These are phyloP conservation scores for Pyxicephalus adspersus DNA, from an alignment of 2,113 vertebrate genomes.

Conservation along the genomic window DNA sequence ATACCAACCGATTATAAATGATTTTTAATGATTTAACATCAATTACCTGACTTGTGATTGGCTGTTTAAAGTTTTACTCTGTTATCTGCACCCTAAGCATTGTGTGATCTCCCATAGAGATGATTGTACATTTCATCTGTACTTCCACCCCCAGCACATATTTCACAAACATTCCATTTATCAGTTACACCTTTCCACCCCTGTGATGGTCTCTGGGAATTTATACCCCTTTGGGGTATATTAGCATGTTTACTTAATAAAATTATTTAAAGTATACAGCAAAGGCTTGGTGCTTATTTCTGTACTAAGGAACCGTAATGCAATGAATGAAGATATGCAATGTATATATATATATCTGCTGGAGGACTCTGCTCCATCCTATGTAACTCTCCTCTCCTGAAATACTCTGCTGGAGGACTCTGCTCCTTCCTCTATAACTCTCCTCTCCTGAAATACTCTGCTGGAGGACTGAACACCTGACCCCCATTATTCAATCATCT, in stretches of 20 bases:
- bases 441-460: too few relatives aligned
- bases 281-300: neutral
- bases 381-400: neutral
- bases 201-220: neutral
- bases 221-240: conserved; percentile 8
- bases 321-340: neutral
- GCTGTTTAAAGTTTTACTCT: neutral
- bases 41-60: neutral
- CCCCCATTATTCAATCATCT: neutral
- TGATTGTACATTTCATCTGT: neutral
- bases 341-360: neutral
- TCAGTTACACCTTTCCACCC: neutral
- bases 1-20: too few relatives aligned
- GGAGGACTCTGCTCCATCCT: neutral
- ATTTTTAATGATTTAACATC: too few relatives aligned
- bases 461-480: neutral
- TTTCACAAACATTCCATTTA: neutral
- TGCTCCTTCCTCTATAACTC: neutral
- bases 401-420: neutral
- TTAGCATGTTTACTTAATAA: conserved; percentile 49
- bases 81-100: neutral
- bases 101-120: neutral
- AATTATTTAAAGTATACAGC: conserved; percentile 11
- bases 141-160: neutral
- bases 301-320: too few relatives aligned